Evolutionary conservation across 1,140 invertebrate genomes (phyloP), one percentile per base, ranked within the genome.

Genomic region (Zaprionus africanus): DNA sequence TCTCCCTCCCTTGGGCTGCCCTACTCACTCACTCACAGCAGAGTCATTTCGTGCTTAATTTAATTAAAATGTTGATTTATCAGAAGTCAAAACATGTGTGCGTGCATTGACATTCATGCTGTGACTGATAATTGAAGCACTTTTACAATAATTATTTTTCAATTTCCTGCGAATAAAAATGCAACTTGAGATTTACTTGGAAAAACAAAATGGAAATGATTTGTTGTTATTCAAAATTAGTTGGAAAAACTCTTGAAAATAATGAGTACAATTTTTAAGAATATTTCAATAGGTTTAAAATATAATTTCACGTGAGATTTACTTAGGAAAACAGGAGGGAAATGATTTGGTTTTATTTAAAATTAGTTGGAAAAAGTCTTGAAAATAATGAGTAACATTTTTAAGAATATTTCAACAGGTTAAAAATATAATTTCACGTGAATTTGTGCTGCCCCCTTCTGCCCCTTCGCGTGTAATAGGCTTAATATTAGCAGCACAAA

Each of bases 1-100:
- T 31, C 13, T 12, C 11, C 4, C 7, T 5, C 1, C 15, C 34
- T 24, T 38, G 1, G 12, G 0, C 17, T 53, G 12, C 15, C 46
- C 53, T 13, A 24, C 17, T 26, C 38, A 31, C 17, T 62, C 19
- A 36, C 17, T 26, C 38, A 15, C 28, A 12, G 15, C 43, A 66
- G 66, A 67, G 66, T 73, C 69, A 77, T 67, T 67, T 73, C 41
- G 51, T 65, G 58, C 67, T 73, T 67, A 77, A 77, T 77, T 77
- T 51, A 77, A 77, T 77, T 73, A 73, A 73, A 67, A 63, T 67
- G 53, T 59, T 53, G 63, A 72, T 77, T 66, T 77, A 77, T 77
- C 69, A 70, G 62, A 58, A 75, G 51, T 70, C 54, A 41, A 46
- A 38, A 56, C 46, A 66, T 19, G 13, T 19, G 28, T 15, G 28